Conservation (phyloP, 2,888 invertebrate genomes). For the Dichetophora obliterata region DNA sequence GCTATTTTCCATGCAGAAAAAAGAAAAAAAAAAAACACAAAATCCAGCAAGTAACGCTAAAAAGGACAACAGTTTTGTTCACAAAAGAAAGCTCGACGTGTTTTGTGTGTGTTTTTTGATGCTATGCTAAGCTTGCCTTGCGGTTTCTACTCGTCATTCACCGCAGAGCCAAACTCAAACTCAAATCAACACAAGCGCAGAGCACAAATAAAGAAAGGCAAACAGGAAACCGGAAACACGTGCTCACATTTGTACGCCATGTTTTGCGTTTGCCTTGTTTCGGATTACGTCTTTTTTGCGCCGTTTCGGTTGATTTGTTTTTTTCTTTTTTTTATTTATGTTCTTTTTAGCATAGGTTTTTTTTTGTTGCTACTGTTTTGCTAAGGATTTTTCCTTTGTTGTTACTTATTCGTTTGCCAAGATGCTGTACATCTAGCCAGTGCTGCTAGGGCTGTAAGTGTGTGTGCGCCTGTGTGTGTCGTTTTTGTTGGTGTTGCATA, state of each 20-base stretch:
- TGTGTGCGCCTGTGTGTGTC: neutral
- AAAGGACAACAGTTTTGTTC: neutral
- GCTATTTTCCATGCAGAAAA: neutral
- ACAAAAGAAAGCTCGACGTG: neutral
- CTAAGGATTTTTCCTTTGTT: neutral
- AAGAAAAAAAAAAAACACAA: neutral
- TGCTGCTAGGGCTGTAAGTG: no score
- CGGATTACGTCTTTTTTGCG: neutral
- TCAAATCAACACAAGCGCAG: neutral
- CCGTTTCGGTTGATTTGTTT: neutral
- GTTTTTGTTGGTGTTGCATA: slow-evolving; percentile 10
- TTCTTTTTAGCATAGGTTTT: no score
- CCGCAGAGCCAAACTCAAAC: neutral
- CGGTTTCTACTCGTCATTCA: slow-evolving; percentile 15
- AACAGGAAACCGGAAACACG: slow-evolving; percentile 7
- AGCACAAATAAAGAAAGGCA: neutral
- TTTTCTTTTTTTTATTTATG: neutral
- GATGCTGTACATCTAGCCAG: no score
- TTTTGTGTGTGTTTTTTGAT: neutral
- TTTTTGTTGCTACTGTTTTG: neutral
- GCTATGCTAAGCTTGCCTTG: neutral
- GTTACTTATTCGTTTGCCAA: no score
- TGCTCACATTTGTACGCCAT: slow-evolving; percentile 20
- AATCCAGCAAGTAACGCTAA: neutral
- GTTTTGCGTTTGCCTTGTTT: slow-evolving; percentile 21